Evolutionary conservation across 2,113 vertebrate genomes (phyloP).

Genomic region (Sapajus apella): DNA sequence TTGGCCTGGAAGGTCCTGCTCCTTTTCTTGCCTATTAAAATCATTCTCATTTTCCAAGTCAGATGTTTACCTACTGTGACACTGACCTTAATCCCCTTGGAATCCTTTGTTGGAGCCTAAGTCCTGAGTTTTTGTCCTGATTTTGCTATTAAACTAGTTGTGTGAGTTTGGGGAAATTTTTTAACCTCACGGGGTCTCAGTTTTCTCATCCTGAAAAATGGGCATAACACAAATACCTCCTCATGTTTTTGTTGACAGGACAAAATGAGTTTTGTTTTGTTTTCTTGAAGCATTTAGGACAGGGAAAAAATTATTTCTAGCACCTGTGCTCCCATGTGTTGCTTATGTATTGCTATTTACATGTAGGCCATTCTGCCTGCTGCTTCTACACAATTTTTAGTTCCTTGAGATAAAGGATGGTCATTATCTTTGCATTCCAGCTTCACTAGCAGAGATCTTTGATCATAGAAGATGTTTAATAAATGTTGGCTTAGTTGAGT

Average conservation of each 20-base stretch:
- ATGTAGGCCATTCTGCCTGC: not conserved
- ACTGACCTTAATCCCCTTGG: not conserved
- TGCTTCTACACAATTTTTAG: not conserved
- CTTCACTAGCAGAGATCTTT: not conserved
- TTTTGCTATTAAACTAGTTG: not conserved
- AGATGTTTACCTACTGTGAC: not conserved
- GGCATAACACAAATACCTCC: not conserved
- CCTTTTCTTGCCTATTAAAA: not conserved
- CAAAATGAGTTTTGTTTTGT: not conserved
- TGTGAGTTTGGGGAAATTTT: not conserved
- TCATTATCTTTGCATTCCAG: not conserved
- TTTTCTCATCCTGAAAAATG: constrained; percentile 13
- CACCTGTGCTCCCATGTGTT: not conserved
- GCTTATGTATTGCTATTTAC: not conserved
- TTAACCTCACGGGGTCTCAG: not conserved
- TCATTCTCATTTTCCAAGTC: not conserved
- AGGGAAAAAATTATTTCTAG: not conserved
- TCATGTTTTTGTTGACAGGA: not conserved
- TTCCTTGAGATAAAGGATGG: not conserved
- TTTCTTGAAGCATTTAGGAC: not conserved
- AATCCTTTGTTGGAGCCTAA: not conserved
- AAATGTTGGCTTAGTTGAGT: not conserved
- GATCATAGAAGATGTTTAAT: not conserved
- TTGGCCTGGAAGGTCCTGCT: not conserved
- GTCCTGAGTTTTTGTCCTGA: not conserved